Conservation (phyloP, 2,888 invertebrate genomes). For the Caenorhabditis wallacei region DNA sequence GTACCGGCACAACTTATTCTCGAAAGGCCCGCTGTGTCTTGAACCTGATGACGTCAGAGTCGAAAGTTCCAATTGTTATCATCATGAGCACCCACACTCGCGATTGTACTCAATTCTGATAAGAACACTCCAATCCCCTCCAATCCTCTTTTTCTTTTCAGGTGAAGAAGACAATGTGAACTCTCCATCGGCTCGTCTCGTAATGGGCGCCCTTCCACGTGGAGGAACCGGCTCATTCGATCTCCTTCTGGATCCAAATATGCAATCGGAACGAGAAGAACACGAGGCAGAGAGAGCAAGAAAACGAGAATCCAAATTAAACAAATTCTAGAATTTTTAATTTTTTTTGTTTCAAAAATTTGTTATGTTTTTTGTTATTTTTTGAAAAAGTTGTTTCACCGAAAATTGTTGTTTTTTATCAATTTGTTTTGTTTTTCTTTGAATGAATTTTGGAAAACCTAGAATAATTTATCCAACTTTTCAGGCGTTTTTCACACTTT, state of each 20-base stretch:
- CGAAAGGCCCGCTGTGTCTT: background rate
- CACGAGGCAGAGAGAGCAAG: conserved; percentile 13
- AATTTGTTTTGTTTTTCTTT: conserved; percentile 12
- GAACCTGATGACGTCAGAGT: conserved; percentile 11
- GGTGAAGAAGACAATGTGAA: conserved; percentile 79
- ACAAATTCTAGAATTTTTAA: conserved; percentile 15
- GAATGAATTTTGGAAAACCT: conserved; percentile 5
- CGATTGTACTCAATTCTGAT: conserved; percentile 21
- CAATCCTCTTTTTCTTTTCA: conserved; percentile 43
- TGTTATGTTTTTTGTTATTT: conserved; percentile 28
- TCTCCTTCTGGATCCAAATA: conserved; percentile 64
- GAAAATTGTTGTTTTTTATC: conserved; percentile 23
- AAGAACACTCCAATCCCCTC: conserved; percentile 22
- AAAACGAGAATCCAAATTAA: conserved; percentile 13
- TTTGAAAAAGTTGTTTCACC: conserved; percentile 7
- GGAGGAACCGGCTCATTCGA: conserved; percentile 83
- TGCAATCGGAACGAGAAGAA: conserved; percentile 61
- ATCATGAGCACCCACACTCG: conserved; percentile 26
- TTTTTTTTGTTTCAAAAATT: conserved; percentile 9
- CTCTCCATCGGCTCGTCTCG: conserved; percentile 81
- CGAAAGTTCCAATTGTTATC: conserved; percentile 5
- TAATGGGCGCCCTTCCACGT: conserved; percentile 78
- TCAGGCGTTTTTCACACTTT: background rate
- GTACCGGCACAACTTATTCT: too few relatives aligned
- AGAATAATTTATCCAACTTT: conserved; percentile 7